Base-by-base conservation (phyloP, 1,140 invertebrate species). In the Vollenhovia emeryi region DNA sequence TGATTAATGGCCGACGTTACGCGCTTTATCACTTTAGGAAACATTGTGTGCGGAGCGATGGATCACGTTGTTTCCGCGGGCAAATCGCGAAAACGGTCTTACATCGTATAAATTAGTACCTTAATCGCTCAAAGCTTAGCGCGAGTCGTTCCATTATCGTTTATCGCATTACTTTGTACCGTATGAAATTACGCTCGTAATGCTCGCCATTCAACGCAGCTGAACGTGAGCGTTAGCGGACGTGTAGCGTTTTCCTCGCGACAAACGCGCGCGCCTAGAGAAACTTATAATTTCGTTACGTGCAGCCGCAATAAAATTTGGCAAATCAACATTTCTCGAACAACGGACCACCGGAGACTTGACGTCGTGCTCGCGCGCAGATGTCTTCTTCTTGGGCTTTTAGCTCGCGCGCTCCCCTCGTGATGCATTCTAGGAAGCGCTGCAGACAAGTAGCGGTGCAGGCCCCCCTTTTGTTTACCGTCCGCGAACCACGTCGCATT, bases 401-500 rank as follows among this genome's bases (percentile, higher is more conserved):
- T 45, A 13, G 24, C 48, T 40, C n/a, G 48, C 15, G 48, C 15
- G 30, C 13, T 62, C 21, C 30, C 48, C 21, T 57, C 86, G 24
- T 43, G 55, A 91, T 91, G 90, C 89, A 83, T 91, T 93, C 92
- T 75, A 86, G 88, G 92, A 93, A 93, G 71, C 89, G 83, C 60
- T 91, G 83, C 82, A 73, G 86, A 55, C 40, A 68, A 48, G 30
- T 64, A n/a, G n/a, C 33, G 40, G 90, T 90, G 87, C 88, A 69
- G 89, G 83, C 85, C 86, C 85, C 86, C 68, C 89, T 91, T 92
- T 93, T 92, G 91, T 93, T 89, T 92, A 89, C 84, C 45, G 75
- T 78, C 78, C 55, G 85, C 27, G 68, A 87, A 80, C 80, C 57
- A 36, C 60, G 75, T 86, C 76, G 87, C 64, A 83, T 85, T 84